A percentile compares a stretch with the other conserved stretches of the same genome.
Evolutionary conservation across 2,888 invertebrate genomes (phyloP).

Genomic region (Craniophora ligustri): DNA sequence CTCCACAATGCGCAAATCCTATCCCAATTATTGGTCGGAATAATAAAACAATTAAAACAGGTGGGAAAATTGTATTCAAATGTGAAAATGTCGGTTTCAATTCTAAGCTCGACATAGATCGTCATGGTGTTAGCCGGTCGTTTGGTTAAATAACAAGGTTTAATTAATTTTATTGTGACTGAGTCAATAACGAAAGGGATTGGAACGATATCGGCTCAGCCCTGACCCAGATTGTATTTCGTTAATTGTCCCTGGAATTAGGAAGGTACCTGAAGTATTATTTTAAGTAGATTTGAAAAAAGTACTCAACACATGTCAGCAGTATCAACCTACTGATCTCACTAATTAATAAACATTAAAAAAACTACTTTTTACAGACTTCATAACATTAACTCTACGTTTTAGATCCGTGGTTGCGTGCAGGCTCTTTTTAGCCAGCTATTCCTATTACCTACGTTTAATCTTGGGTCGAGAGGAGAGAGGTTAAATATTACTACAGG

Average conservation of each 20-base stretch:
- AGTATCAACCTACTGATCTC: too few species aligned
- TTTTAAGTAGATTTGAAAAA: too few species aligned
- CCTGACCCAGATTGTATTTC: constrained; percentile 15
- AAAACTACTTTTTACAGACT: too few species aligned
- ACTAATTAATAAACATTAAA: too few species aligned
- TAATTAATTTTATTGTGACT: constrained; percentile 28
- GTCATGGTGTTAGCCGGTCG: constrained; percentile 3
- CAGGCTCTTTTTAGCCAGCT: too few species aligned
- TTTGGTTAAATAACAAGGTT: constrained; percentile 15
- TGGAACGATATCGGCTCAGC: constrained; percentile 6
- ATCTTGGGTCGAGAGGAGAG: too few species aligned
- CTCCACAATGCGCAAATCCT: not conserved
- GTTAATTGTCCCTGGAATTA: not conserved
- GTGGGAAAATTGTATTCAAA: not conserved
- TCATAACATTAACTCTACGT: too few species aligned
- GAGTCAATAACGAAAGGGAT: constrained; percentile 1
- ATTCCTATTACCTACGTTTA: too few species aligned
- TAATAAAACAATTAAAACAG: not conserved
- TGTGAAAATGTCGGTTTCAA: not conserved
- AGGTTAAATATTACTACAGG: too few species aligned
- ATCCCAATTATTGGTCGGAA: not conserved
- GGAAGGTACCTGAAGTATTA: too few species aligned
- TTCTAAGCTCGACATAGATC: constrained; percentile 1
- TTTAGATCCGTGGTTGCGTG: too few species aligned
- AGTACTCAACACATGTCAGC: too few species aligned